Conservation (phyloP, 2,797 vertebrate species). For the Acestrorhynchus altus region DNA sequence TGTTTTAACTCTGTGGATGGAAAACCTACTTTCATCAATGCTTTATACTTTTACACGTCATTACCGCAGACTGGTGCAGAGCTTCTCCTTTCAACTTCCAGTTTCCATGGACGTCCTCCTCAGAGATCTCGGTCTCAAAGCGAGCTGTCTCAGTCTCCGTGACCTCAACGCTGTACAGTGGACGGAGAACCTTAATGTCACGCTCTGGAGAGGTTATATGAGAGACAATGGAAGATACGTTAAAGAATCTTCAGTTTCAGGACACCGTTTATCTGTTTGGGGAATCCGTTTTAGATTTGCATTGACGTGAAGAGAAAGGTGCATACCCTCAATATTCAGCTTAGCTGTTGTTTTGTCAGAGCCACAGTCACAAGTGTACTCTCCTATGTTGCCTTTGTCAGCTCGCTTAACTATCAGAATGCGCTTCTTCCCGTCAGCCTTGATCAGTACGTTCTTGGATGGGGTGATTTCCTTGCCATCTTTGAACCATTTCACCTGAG, state of each 20-base stretch:
- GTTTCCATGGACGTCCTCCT: constrained; percentile 88
- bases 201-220: constrained; percentile 80
- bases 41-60: too few relatives aligned
- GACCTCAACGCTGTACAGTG: constrained; percentile 93
- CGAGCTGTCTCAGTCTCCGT: constrained; percentile 92
- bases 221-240: background rate
- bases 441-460: constrained; percentile 84
- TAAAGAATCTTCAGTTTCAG: background rate
- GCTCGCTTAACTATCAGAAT: constrained; percentile 86
- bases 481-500: constrained; percentile 90
- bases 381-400: constrained; percentile 84
- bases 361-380: constrained; percentile 88
- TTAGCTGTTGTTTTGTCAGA: constrained; percentile 87
- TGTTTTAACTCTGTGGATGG: too few relatives aligned
- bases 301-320: background rate
- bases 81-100: constrained; percentile 96
- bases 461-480: constrained; percentile 84
- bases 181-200: constrained; percentile 91
- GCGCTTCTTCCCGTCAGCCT: constrained; percentile 86
- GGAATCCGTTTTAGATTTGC: background rate
- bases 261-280: background rate
- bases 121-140: constrained; percentile 96
- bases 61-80: constrained; percentile 89
- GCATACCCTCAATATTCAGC: constrained; percentile 86
- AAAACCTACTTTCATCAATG: too few relatives aligned